Conservation (phyloP, 2,113 vertebrate species). For the Atherinomorus stipes region DNA sequence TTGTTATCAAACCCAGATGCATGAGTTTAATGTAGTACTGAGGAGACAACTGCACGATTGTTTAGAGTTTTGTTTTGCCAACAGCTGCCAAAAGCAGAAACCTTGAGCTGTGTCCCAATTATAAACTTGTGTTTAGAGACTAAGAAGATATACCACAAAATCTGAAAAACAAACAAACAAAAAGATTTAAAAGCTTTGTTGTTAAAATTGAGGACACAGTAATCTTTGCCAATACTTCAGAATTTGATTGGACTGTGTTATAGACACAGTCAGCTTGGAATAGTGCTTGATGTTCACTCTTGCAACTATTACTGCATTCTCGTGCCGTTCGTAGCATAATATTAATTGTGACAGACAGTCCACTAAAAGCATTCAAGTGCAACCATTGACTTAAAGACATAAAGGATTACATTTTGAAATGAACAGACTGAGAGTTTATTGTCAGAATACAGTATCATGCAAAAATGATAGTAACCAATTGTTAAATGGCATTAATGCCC, state of each 20-base stretch:
- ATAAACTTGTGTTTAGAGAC: too few species aligned
- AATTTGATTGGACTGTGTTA: too few species aligned
- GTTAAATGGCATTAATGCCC: too few species aligned
- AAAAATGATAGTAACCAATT: too few species aligned
- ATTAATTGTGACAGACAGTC: too few species aligned
- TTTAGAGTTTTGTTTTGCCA: constrained; percentile 63
- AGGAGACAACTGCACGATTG: constrained; percentile 47
- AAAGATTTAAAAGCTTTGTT: too few species aligned
- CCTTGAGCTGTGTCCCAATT: constrained; percentile 38
- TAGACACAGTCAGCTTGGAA: too few species aligned
- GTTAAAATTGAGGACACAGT: too few species aligned
- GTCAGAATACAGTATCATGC: too few species aligned
- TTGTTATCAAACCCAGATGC: constrained; percentile 8
- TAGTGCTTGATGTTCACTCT: constrained; percentile 51
- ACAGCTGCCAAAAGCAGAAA: constrained; percentile 74
- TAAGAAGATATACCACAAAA: too few species aligned
- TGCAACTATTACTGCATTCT: constrained; percentile 66
- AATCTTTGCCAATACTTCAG: too few species aligned
- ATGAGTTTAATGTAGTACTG: constrained; percentile 36
- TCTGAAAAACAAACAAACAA: too few species aligned
- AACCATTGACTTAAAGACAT: not conserved
- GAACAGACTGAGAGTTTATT: not conserved
- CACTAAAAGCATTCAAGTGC: not conserved
- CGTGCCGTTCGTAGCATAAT: constrained; percentile 53
- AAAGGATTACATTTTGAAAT: constrained; percentile 3